Base-by-base conservation (phyloP, 2,113 vertebrate species). In the Pavo muticus region DNA sequence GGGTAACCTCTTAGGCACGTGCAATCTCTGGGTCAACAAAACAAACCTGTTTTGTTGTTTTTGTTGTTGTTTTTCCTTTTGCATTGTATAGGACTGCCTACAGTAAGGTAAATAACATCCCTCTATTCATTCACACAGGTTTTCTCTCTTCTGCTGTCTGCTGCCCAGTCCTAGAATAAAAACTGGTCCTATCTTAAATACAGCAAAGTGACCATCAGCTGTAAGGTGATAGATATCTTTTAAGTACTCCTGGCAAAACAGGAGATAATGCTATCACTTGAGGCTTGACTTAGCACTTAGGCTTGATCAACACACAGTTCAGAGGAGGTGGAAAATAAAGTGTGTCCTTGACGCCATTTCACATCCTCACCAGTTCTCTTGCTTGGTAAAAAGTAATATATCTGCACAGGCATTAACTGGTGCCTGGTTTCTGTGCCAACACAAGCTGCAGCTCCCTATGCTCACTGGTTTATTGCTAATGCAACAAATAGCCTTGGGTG, bases 401-500 rank as follows among this genome's bases (percentile, higher is more conserved):
- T 27, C 56, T 54, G 48, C 50, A 35, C 37, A 57, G 84, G 56
- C 4, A 1, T 56, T 50, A 79, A 65, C 56, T 77, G 69, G 60
- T 69, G 73, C 69, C 65, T 57, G 37, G 23, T 24, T 61, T 5
- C 1, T 23, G 63, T 69, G 77, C 52, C 80, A 95, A 37, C 72
- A 35, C 1, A 23, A 67, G 60, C 68, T 74, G 60, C 11, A 11
- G 52, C 61, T 92, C 76, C 77, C 74, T 37, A 0, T 1, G 6
- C 52, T 84, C 30, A 0, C 79, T 73, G 59, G 67, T 57, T 80
- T 80, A 86, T 59, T 70, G 63, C 47, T 93, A 93, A 95, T 74
- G 82, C 56, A 93, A 81, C 65, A 86, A 96, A 96, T 5, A 81
- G 90, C 91, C 84, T 18, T 79, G 77, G 77, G 91, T 92, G 59